These are phyloP conservation scores for Plectropomus leopardus DNA, from an alignment of 2,113 vertebrate genomes.

Conservation along the genomic window DNA sequence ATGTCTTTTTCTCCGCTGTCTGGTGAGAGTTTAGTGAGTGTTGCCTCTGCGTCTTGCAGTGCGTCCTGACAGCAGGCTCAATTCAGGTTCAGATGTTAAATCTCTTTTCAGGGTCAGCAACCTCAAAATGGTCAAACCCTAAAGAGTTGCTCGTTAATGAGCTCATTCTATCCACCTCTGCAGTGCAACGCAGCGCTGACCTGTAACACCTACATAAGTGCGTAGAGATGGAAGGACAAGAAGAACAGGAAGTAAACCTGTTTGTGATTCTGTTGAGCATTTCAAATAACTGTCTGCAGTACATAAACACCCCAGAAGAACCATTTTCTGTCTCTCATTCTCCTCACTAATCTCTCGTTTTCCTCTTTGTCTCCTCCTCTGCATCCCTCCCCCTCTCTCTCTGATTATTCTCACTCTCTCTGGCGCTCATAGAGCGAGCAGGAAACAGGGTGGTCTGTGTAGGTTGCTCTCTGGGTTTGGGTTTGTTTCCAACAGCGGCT, in stretches of 20 bases:
- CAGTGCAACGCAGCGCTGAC: constrained; percentile 23
- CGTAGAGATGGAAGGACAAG: neutral
- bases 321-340: constrained; percentile 26
- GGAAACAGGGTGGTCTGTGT: constrained; percentile 53
- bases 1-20: neutral
- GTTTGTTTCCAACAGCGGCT: constrained; percentile 67
- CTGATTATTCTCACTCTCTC: constrained; percentile 3
- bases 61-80: constrained; percentile 19
- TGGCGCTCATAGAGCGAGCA: neutral
- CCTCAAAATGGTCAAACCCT: constrained; percentile 47
- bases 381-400: neutral
- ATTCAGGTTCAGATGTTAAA: constrained; percentile 56
- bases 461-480: constrained; percentile 44
- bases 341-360: constrained; percentile 15
- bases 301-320: constrained; percentile 1
- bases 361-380: neutral
- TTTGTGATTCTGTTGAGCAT: constrained; percentile 11
- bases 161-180: constrained; percentile 40
- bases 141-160: constrained; percentile 48
- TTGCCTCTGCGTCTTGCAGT: constrained; percentile 9
- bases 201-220: constrained; percentile 19
- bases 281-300: constrained; percentile 15
- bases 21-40: neutral
- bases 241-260: constrained; percentile 4
- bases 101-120: constrained; percentile 38